Evolutionary conservation across 64 coral and sea anemone species (phyloP).

Genomic region (Stichodactyla mertensii): DNA sequence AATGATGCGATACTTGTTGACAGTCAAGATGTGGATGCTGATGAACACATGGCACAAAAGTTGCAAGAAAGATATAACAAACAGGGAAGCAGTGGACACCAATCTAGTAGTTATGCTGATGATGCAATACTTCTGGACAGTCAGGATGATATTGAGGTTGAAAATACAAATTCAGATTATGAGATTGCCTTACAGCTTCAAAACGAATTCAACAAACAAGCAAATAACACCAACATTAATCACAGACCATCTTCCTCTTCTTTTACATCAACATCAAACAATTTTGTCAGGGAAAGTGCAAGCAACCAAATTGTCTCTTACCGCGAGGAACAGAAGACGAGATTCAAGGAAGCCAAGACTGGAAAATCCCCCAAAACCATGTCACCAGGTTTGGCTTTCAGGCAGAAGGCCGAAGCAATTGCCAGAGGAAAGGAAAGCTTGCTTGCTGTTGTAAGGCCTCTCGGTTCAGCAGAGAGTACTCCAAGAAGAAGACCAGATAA

Average conservation of each 20-base stretch:
- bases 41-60: constrained; percentile 8
- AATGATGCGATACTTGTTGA: constrained; percentile 35
- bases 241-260: background rate
- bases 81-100: background rate
- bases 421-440: constrained; percentile 35
- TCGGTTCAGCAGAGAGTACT: background rate
- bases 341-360: constrained; percentile 21
- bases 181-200: background rate
- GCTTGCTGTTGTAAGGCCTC: background rate
- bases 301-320: background rate
- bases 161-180: background rate
- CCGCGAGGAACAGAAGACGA: constrained; percentile 5
- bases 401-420: constrained; percentile 43
- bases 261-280: background rate
- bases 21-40: constrained; percentile 21
- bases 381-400: constrained; percentile 27
- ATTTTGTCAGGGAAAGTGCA: background rate
- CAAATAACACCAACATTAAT: background rate
- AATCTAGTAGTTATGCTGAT: background rate
- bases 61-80: constrained; percentile 25
- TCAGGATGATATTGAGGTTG: background rate
- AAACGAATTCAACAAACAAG: background rate
- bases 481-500: background rate
- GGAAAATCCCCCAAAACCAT: constrained; percentile 16
- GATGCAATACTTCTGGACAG: background rate